These are phyloP conservation scores for Trilocha varians DNA, from an alignment of 2,888 invertebrate genomes.

Conservation along the genomic window DNA sequence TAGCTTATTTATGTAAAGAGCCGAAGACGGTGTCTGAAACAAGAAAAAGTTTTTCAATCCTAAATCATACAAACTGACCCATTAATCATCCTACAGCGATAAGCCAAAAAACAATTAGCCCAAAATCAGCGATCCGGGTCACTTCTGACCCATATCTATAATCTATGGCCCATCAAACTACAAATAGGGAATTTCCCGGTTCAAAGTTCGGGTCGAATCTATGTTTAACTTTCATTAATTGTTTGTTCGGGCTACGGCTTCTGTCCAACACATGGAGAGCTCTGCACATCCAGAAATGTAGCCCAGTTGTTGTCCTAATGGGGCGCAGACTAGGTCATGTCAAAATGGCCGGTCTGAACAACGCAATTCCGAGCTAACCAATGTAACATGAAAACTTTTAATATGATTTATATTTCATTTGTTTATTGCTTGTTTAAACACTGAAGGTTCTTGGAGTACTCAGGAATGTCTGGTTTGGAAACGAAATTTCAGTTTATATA, in stretches of 20 bases:
- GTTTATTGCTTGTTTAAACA: constrained; percentile 13
- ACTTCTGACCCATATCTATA: constrained; percentile 20
- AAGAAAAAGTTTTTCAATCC: too few relatives aligned
- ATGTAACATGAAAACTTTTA: constrained; percentile 42
- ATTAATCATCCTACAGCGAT: background rate
- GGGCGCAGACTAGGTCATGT: constrained; percentile 14
- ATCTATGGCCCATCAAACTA: constrained; percentile 24
- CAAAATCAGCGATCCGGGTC: constrained; percentile 10
- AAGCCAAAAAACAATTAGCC: constrained; percentile 8
- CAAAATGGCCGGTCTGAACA: constrained; percentile 22
- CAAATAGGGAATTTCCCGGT: constrained; percentile 29
- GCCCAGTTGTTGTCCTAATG: constrained; percentile 5
- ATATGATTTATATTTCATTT: constrained; percentile 50
- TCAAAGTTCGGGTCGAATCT: constrained; percentile 36
- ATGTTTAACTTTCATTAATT: constrained; percentile 61
- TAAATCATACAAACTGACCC: background rate
- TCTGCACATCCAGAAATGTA: constrained; percentile 3
- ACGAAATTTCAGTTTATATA: background rate
- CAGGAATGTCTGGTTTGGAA: background rate
- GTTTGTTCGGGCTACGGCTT: constrained; percentile 45
- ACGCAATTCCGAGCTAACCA: constrained; percentile 38
- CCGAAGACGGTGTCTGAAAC: too few relatives aligned
- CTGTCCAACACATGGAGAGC: constrained; percentile 26
- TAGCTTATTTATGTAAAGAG: too few relatives aligned
- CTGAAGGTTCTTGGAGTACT: background rate